phyloP scores from a whole-genome alignment of 2,113 vertebrate species.

The Anoura caudifer region DNA sequence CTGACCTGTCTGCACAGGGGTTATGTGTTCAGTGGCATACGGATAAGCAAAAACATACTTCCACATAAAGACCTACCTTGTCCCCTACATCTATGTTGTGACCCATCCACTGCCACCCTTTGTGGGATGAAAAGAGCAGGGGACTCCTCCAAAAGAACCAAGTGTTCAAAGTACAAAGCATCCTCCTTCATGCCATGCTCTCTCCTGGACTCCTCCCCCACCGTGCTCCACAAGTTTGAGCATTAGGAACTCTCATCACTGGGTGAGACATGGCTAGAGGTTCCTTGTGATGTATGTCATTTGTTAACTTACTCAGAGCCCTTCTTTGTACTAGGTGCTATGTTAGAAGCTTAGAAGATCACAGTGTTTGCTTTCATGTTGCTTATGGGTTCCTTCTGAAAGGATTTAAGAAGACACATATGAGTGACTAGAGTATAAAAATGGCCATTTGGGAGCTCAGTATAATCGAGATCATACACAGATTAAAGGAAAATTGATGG shows the following conservation, averaged over 20 bases:
- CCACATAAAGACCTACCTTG: background rate
- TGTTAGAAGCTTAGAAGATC: background rate
- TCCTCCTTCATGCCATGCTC: background rate
- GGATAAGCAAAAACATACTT: background rate
- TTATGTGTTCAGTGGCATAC: background rate
- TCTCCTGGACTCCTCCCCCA: background rate
- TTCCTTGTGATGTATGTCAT: background rate
- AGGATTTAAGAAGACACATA: background rate
- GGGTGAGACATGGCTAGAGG: background rate
- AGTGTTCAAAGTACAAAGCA: background rate
- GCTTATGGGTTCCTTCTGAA: background rate
- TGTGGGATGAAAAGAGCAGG: background rate
- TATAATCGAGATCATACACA: background rate
- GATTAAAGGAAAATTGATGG: background rate
- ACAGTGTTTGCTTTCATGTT: background rate
- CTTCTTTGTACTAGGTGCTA: background rate
- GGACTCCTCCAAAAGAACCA: background rate
- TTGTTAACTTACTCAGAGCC: background rate
- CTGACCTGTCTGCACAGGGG: background rate
- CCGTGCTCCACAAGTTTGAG: background rate
- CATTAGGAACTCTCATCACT: background rate
- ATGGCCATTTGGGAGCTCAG: background rate
- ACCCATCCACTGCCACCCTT: too few relatives aligned
- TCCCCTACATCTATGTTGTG: background rate
- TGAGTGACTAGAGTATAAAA: background rate